These are phyloP conservation scores for Limnephilus lunatus DNA, from an alignment of 2,888 invertebrate species.

Conservation along the genomic window DNA sequence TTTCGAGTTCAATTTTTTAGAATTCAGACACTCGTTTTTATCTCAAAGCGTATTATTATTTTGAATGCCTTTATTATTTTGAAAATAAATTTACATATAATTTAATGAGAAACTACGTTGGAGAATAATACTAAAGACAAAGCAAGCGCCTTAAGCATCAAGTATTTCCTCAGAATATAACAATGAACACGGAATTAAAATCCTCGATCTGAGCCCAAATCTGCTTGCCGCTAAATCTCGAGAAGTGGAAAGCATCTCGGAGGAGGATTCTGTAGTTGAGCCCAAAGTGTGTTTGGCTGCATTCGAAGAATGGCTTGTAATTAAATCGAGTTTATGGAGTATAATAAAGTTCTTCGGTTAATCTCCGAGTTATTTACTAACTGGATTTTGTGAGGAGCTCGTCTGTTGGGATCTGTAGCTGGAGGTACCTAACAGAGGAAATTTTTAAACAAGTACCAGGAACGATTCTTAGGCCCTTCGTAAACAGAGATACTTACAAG, in stretches of 20 bases:
- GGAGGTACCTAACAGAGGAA: neutral
- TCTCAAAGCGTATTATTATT: neutral
- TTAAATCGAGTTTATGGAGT: slow-evolving; percentile 24
- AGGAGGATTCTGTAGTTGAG: neutral
- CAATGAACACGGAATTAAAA: neutral
- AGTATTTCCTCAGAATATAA: neutral
- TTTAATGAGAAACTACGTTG: neutral
- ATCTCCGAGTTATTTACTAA: slow-evolving; percentile 30
- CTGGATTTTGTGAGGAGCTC: neutral
- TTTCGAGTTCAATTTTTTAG: neutral
- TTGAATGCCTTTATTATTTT: neutral
- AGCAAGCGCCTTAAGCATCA: neutral
- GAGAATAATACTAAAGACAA: neutral
- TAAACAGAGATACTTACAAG: too few relatives aligned
- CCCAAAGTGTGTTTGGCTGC: slow-evolving; percentile 32
- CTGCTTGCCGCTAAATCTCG: neutral
- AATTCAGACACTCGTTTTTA: neutral
- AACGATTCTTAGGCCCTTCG: neutral
- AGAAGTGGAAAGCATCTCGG: neutral
- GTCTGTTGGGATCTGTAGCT: neutral
- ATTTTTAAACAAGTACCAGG: neutral
- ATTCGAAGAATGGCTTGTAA: slow-evolving; percentile 40
- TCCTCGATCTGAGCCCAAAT: neutral
- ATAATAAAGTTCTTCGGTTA: slow-evolving; percentile 28
- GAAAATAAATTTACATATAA: neutral